Conservation (phyloP, 2,797 vertebrate species). For the Uromys caudimaculatus region DNA sequence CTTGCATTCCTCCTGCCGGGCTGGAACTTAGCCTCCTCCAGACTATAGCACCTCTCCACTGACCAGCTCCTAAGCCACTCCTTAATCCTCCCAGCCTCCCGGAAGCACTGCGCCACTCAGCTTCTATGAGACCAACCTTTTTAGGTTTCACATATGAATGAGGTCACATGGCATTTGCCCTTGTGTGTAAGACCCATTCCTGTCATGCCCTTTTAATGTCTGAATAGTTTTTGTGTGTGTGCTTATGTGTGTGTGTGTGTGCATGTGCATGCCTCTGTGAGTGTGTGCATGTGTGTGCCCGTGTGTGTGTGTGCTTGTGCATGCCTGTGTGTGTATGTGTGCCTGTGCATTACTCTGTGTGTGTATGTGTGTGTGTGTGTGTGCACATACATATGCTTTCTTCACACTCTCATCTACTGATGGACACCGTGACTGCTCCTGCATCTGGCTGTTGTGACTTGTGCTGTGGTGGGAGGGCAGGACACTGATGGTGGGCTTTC, state of each 20-base stretch:
- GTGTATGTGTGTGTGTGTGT: too few species aligned
- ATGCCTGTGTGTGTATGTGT: too few species aligned
- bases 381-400: too few species aligned
- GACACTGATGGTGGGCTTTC: not conserved
- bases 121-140: not conserved
- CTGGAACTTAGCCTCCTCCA: not conserved
- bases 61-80: not conserved
- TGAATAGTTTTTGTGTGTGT: not conserved
- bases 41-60: not conserved
- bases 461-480: not conserved
- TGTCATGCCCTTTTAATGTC: not conserved
- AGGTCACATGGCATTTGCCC: not conserved
- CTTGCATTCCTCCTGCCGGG: not conserved
- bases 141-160: not conserved
- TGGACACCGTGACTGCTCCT: not conserved
- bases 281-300: too few species aligned
- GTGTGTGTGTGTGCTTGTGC: rapidly evolving
- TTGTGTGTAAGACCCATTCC: not conserved
- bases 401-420: not conserved
- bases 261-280: too few species aligned
- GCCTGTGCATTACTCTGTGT: too few species aligned
- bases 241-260: not conserved
- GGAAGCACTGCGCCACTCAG: not conserved
- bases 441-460: not conserved
- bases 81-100: not conserved